These are phyloP conservation scores for Proteles cristata DNA, from an alignment of 2,113 vertebrate genomes.

Conservation along the genomic window DNA sequence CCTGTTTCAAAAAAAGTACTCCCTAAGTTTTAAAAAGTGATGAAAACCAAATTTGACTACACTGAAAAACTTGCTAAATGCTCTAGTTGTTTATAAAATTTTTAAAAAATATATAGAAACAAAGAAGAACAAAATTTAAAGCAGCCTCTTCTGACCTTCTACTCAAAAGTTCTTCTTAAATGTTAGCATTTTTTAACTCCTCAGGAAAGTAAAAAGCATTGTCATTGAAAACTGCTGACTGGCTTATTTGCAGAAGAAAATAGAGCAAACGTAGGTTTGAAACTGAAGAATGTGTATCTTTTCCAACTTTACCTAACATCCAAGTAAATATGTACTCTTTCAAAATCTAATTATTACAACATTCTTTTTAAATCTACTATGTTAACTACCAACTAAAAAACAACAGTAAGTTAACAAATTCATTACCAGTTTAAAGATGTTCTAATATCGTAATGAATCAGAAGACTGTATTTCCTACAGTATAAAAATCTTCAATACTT, in stretches of 20 bases:
- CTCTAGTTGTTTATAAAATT: not conserved
- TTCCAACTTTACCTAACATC: not conserved
- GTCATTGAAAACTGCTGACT: conserved; percentile 47
- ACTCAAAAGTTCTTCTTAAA: conserved; percentile 30
- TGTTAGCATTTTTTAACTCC: conserved; percentile 31
- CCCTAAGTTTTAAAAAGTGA: not conserved
- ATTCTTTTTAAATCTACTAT: not conserved
- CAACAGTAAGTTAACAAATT: not conserved
- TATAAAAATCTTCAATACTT: not conserved
- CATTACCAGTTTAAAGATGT: not conserved
- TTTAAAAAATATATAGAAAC: not conserved
- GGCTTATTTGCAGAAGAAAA: conserved; percentile 28
- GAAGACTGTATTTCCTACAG: conserved; percentile 21
- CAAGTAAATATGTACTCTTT: conserved; percentile 20
- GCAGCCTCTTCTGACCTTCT: not conserved
- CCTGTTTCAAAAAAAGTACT: conserved; percentile 23
- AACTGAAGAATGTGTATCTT: conserved; percentile 35
- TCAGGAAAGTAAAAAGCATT: conserved; percentile 38
- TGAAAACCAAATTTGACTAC: conserved; percentile 53
- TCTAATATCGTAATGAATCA: conserved; percentile 16
- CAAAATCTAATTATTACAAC: conserved; percentile 39
- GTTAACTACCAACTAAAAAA: not conserved
- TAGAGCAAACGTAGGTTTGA: not conserved
- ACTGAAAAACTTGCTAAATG: conserved; percentile 40
- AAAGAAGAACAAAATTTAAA: conserved; percentile 52